phyloP scores from a whole-genome alignment of 1,140 invertebrate genomes.

The Papilio polytes region DNA sequence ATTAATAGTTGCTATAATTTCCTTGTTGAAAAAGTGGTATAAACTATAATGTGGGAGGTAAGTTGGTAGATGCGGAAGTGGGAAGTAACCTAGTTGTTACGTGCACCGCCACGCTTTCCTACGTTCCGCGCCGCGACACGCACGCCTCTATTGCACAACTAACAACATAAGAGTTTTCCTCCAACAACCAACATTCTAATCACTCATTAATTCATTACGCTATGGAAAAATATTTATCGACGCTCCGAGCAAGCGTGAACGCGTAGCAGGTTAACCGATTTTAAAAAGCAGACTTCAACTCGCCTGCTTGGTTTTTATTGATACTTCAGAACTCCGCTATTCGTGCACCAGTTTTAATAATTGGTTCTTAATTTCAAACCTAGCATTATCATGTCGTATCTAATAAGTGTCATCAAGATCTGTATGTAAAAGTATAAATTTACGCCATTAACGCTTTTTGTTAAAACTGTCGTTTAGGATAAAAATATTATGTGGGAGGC shows the following conservation, averaged over 20 bases:
- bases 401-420: too few relatives aligned
- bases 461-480: neutral
- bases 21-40: slow-evolving; percentile 58
- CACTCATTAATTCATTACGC: slow-evolving; percentile 13
- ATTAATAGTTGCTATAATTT: slow-evolving; percentile 38
- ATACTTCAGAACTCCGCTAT: neutral
- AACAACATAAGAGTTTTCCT: slow-evolving; percentile 26
- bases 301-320: neutral
- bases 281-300: neutral
- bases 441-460: too few relatives aligned
- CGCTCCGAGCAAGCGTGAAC: neutral
- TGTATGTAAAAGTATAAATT: too few relatives aligned
- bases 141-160: slow-evolving; percentile 43
- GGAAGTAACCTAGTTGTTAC: slow-evolving; percentile 73
- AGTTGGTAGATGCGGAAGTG: slow-evolving; percentile 53
- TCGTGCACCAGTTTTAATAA: neutral
- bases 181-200: slow-evolving; percentile 6
- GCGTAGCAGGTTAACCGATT: neutral
- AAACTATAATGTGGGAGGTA: slow-evolving; percentile 13
- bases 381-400: neutral
- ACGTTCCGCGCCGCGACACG: slow-evolving; percentile 51
- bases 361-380: neutral
- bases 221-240: slow-evolving; percentile 20
- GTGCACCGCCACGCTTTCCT: slow-evolving; percentile 60
- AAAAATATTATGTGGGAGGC: neutral